Base-by-base conservation (phyloP, 2,888 invertebrate species). In the Pandemis corylana region DNA sequence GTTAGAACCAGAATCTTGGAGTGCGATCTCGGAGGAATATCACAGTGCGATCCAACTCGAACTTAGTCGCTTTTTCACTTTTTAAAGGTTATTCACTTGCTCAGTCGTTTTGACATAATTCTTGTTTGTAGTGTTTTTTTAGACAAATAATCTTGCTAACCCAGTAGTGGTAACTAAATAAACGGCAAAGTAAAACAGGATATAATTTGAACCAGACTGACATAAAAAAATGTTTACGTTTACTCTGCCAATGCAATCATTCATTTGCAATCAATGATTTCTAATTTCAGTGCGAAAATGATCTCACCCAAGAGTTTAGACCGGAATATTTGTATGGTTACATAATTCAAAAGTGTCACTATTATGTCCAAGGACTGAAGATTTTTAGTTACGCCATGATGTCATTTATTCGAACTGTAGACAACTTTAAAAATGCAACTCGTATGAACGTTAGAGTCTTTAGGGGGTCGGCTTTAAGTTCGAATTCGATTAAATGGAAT, bases 251-350 rank as follows among this genome's bases (percentile, higher is more conserved):
- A 74, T 70, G 49, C 69, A 66, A 73, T 73, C 53, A 70, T 51
- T 61, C 69, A 66, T 73, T 73, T 69, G 64, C 64, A 68, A 73
- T 64, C 44, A 72, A 61, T 67, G 59, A 65, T 73, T 73, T 69
- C 51, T 56, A 15, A 59, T 62, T 68, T 63, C 64, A 46, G 63
- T 46, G n/a, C 56, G n/a, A 49, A 56, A 70, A 66, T 74, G 69
- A 74, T 59, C 65, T 74, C 74, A 74, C 62, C 51, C 36, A 46
- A 42, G 41, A 72, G 7, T 69, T 51, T 51, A 64, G 53, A 13
- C 56, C 53, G 61, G 68, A 75, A 71, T 75, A 75, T 75, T 75
- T 71, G 41, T 74, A 51, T 15, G 49, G 65, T 71, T 68, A 68
- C 66, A 49, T 74, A 69, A 74, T 41, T 56, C 44, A 69, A 66